phyloP scores from a whole-genome alignment of 1,140 invertebrate genomes.

The Musca vetustissima region DNA sequence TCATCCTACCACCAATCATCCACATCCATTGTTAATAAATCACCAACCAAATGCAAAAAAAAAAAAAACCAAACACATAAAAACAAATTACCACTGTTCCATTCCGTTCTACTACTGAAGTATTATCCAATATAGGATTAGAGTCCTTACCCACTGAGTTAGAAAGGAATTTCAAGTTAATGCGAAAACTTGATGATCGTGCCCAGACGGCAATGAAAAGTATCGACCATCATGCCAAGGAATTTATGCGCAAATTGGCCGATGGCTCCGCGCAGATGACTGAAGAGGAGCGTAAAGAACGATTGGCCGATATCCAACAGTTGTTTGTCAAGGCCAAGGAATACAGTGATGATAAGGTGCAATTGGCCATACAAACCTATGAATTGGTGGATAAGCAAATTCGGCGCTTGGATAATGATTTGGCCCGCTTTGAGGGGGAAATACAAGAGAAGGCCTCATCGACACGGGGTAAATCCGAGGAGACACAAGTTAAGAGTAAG shows the following conservation, averaged over 20 bases:
- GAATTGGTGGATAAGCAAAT: conserved; percentile 99
- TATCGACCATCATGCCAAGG: conserved; percentile 84
- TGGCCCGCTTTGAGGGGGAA: conserved; percentile 94
- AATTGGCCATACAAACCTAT: conserved; percentile 96
- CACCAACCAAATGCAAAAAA: background rate
- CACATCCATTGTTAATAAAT: background rate
- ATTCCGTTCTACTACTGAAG: conserved; percentile 18
- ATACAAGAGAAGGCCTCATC: conserved; percentile 91
- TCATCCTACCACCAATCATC: background rate
- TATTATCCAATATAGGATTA: conserved; percentile 65
- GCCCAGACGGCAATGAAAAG: conserved; percentile 88
- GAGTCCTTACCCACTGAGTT: conserved; percentile 93
- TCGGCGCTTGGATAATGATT: conserved; percentile 89
- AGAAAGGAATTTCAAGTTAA: conserved; percentile 92
- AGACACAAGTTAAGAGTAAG: conserved; percentile 59
- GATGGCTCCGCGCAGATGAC: conserved; percentile 61
- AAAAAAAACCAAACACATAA: background rate
- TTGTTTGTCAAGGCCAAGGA: conserved; percentile 90
- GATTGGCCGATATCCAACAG: conserved; percentile 81
- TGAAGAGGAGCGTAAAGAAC: conserved; percentile 79
- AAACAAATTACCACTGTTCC: conserved; percentile 10
- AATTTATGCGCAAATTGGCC: conserved; percentile 69
- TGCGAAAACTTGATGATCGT: conserved; percentile 91
- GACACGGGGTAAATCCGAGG: conserved; percentile 65
- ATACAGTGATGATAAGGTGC: conserved; percentile 95